Evolutionary conservation across 1,140 invertebrate species (phyloP).

Genomic region (Atta cephalotes): DNA sequence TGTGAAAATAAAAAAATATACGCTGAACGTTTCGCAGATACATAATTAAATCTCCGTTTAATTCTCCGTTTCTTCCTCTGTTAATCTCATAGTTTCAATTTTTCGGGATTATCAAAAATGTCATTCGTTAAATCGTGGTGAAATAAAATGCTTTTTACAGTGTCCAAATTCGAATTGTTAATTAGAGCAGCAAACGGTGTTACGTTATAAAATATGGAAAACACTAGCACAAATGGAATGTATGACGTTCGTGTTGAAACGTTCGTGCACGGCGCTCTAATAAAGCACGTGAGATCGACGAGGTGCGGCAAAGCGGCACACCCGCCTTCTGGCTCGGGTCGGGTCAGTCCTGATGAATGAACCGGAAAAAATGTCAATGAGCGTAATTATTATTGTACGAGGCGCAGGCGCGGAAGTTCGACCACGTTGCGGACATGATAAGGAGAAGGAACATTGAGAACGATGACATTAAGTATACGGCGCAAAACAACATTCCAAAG

Average conservation of each 20-base stretch:
- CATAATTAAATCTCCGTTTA: background rate
- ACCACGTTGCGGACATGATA: constrained; percentile 7
- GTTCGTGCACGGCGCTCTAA: constrained; percentile 31
- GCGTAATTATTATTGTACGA: constrained; percentile 82
- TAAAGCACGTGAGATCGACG: constrained; percentile 56
- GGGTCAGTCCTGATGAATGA: constrained; percentile 80
- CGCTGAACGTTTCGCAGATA: background rate
- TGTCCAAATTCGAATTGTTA: constrained; percentile 5
- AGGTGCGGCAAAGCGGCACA: constrained; percentile 62
- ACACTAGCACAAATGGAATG: constrained; percentile 12
- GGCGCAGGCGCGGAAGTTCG: constrained; percentile 65
- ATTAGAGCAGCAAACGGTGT: background rate
- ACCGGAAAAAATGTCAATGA: constrained; percentile 82
- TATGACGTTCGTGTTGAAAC: constrained; percentile 36
- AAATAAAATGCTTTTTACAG: background rate
- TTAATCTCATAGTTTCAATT: background rate
- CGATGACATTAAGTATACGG: background rate
- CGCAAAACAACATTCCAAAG: background rate
- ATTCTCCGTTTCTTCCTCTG: background rate
- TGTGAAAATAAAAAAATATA: background rate
- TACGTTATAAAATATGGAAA: constrained; percentile 29
- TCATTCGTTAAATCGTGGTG: background rate
- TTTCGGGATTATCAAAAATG: background rate
- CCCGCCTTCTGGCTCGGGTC: constrained; percentile 51
- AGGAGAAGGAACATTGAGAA: background rate